Conservation (phyloP, 2,888 invertebrate genomes). For the Diloba caeruleocephala region DNA sequence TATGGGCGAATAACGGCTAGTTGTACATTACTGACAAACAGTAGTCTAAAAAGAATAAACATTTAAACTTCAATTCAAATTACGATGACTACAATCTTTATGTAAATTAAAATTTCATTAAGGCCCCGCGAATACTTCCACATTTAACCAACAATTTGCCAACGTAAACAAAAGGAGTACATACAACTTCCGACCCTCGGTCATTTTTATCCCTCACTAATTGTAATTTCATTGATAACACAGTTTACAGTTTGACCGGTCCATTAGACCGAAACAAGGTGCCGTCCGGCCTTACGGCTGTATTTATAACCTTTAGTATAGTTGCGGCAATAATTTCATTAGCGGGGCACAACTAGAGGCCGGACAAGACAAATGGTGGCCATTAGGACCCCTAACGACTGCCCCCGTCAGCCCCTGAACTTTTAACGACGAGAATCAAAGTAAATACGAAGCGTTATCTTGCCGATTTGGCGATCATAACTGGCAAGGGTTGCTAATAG, state of each 20-base stretch:
- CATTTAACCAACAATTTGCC: conserved; percentile 64
- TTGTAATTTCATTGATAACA: conserved; percentile 89
- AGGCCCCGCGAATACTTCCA: conserved; percentile 25
- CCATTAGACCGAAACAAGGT: conserved; percentile 88
- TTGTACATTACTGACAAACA: no score
- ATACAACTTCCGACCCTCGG: conserved; percentile 81
- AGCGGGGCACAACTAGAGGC: conserved; percentile 87
- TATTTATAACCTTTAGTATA: conserved; percentile 89
- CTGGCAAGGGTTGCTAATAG: conserved; percentile 83
- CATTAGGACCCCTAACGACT: conserved; percentile 88
- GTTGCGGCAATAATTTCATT: conserved; percentile 90
- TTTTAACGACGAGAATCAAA: conserved; percentile 89
- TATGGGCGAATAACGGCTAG: no score
- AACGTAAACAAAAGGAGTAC: conserved; percentile 70
- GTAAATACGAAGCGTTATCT: conserved; percentile 88
- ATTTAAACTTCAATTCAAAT: no score
- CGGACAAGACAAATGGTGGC: conserved; percentile 89
- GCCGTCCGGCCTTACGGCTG: conserved; percentile 84
- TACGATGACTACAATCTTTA: no score
- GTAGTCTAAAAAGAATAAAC: no score
- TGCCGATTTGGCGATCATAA: conserved; percentile 87
- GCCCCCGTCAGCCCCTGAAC: conserved; percentile 85
- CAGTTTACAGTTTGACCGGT: conserved; percentile 89
- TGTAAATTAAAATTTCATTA: conserved; percentile 32
- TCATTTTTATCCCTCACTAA: conserved; percentile 86